Evolutionary conservation across 2,888 invertebrate species (phyloP), one percentile per base, ranked within the genome.

Genomic region (Nomada ruficornis): DNA sequence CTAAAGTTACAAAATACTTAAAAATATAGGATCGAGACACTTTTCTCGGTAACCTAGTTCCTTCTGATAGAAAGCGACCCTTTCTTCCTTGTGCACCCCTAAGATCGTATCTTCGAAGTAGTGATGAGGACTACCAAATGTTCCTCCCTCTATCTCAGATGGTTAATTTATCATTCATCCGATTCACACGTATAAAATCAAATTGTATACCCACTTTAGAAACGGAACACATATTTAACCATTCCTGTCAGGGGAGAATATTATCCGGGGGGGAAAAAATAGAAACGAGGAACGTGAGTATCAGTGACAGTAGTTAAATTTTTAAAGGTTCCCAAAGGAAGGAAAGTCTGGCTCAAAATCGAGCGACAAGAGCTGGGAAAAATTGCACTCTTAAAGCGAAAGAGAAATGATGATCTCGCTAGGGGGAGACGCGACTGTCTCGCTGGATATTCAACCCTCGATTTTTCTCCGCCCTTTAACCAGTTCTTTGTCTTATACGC

Each of bases 401-500:
- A 44, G 55, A 42, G 67, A 62, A 57, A 59, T 18, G 65, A 54
- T 64, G 54, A 63, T 60, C 64, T 68, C 52, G 52, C 29, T 65
- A 47, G 50, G 36, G 18, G 62, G 54, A 55, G 63, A 57, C 65
- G 54, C 10, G 2, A 67, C 65, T 64, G 44, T 68, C 64, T 67
- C 42, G 60, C 20, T 79, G 64, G 64, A 78, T 78, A 78, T 78
- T 78, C 72, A 59, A 64, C 50, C 52, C 63, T 4, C 60, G 47
- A 50, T 74, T 62, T 20, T 57, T 9, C 36, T 0, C 13, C 29
- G 18, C 44, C 26, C 23, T 9, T 54, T 47, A 54, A 26, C 42
- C 20, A 10, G 47, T 18, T 4, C 26, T 29, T 62, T 42, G 47
- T 50, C 67, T 57, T 67, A 54, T 10, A 29, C 57, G 50, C 26